A percentile compares a stretch with the other conserved stretches of the same genome.
phyloP scores from a whole-genome alignment of 2,888 invertebrate species.

The Toxonevra muliebris region DNA sequence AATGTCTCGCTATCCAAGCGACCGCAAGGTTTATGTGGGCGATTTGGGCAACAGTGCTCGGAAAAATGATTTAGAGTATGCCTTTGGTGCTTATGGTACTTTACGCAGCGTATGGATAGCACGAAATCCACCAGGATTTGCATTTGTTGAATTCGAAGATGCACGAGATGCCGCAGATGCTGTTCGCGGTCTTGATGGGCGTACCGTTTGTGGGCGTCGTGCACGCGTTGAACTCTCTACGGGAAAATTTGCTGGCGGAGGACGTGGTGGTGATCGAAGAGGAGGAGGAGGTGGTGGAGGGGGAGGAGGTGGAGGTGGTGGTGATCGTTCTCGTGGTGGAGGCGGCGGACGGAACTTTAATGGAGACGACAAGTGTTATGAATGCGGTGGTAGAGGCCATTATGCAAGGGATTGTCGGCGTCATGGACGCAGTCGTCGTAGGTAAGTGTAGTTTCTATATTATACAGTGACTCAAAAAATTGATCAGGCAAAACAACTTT shows the following conservation, averaged over 20 bases:
- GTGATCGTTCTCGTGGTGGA: conserved; percentile 38
- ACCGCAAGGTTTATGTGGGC: conserved; percentile 96
- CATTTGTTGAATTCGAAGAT: conserved; percentile 94
- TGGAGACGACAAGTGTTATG: conserved; percentile 92
- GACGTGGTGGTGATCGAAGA: conserved; percentile 57
- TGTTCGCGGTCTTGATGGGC: conserved; percentile 77
- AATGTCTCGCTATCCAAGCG: conserved; percentile 70
- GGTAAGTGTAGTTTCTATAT: conserved; percentile 27
- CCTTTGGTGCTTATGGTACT: conserved; percentile 91
- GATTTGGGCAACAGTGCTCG: conserved; percentile 92
- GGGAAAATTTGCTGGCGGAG: conserved; percentile 73
- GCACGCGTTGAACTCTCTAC: conserved; percentile 93
- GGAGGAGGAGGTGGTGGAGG: conserved; percentile 52
- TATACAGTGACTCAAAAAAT: too few relatives aligned
- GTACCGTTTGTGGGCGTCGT: conserved; percentile 87
- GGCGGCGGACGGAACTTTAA: conserved; percentile 74
- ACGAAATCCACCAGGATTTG: conserved; percentile 89
- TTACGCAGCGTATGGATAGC: conserved; percentile 98
- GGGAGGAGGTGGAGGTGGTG: conserved; percentile 43
- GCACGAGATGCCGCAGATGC: conserved; percentile 90
- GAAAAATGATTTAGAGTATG: conserved; percentile 92
- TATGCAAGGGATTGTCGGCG: conserved; percentile 90
- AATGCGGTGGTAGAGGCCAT: conserved; percentile 93
- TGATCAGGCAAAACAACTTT: too few relatives aligned
- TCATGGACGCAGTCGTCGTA: conserved; percentile 62